Evolutionary conservation across 92 coral and sea anemone genomes (phyloP).

Genomic region (Heteractis magnifica): DNA sequence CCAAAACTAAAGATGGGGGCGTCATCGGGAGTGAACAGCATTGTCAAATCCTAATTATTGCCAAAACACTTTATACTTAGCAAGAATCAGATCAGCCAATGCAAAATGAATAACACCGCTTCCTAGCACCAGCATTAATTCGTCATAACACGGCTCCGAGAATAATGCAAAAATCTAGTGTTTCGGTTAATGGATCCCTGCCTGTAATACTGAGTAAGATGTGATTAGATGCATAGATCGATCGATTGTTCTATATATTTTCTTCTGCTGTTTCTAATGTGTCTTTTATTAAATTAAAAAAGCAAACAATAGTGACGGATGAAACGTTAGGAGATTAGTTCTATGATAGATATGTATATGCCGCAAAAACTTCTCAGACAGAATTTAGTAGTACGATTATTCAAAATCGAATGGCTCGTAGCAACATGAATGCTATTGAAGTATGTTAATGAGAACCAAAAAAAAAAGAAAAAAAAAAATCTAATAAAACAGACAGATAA

Average conservation of each 20-base stretch:
- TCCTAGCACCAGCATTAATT: not conserved
- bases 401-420: not conserved
- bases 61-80: slow-evolving; percentile 58
- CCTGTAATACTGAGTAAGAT: not conserved
- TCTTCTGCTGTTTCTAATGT: not conserved
- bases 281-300: not conserved
- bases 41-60: slow-evolving; percentile 65
- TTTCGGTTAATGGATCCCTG: not conserved
- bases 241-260: not conserved
- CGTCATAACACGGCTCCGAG: not conserved
- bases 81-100: slow-evolving; percentile 5
- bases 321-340: not conserved
- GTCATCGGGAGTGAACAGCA: slow-evolving; percentile 65
- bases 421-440: not conserved
- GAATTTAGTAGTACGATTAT: not conserved
- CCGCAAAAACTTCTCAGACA: not conserved
- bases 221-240: not conserved
- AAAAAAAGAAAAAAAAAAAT: not conserved
- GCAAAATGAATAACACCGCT: not conserved
- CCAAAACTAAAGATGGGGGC: slow-evolving; percentile 66
- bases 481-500: not conserved
- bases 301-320: not conserved
- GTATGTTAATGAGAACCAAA: slow-evolving; percentile 20
- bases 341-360: not conserved
- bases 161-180: not conserved